Base-by-base conservation (phyloP, 1,140 invertebrate genomes). In the Bombus confusus region DNA sequence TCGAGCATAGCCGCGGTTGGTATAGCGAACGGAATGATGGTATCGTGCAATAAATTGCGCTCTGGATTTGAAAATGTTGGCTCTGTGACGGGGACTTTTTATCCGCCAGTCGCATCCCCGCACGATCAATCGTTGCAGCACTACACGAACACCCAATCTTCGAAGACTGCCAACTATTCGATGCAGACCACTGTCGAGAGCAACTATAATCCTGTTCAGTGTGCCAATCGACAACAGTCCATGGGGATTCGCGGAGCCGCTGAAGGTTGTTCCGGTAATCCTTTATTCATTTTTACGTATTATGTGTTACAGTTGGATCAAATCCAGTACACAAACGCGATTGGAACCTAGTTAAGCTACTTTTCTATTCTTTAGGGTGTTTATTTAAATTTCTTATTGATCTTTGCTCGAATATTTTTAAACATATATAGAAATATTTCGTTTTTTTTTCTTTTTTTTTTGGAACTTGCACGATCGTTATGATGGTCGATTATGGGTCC, bases 21-120 rank as follows among this genome's bases (percentile, higher is more conserved):
- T 0, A 97, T 98, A 95, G 97, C 97, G 2, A 98, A 98, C 88
- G 97, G 97, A 22, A 97, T 98, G 97, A 98, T 98, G 94, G 97
- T 98, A 68, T 98, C 97, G 95, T 98, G 97, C 93, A 97, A 97
- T 71, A 98, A 97, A 93, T 88, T 96, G 66, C 92, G 95, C 74
- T 97, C 97, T 75, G 97, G 97, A 71, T 95, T 97, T 78, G 96
- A 97, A 34, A 97, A 97, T 91, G 97, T 97, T 87, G 97, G 97
- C 0, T 97, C 97, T 78, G 96, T 97, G 15, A 97, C 97, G n/a
- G 97, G 97, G 31, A 98, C 97, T 47, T 98, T 98, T 95, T 98
- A 98, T 94, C 97, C 97, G 25, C 97, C 97, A 2, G 97, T 98
- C 2, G 97, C 97, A 2, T 97, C 97, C 18, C 96, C 97, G 31